Percentiles rank a stretch among this genome's conserved stretches.
phyloP scores from a whole-genome alignment of 2,888 invertebrate species.

The Mesorhabditis belari region DNA sequence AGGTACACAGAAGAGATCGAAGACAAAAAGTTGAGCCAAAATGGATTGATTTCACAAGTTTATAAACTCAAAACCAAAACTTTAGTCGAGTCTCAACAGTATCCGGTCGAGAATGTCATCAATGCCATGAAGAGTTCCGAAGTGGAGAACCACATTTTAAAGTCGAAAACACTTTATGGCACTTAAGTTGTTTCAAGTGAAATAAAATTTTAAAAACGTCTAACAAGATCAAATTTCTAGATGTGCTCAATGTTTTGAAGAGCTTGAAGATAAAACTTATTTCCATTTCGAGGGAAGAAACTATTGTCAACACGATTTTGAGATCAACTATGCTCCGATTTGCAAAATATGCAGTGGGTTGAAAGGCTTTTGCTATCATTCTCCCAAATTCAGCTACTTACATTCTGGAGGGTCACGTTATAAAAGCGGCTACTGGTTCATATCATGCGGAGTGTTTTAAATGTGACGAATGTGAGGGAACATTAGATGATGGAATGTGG shows the following conservation, averaged over 20 bases:
- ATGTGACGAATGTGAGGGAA: constrained; percentile 17
- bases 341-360: constrained; percentile 25
- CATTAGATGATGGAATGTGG: constrained; percentile 13
- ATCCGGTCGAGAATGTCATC: constrained; percentile 8
- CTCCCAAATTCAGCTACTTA: neutral
- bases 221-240: constrained; percentile 59
- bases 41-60: neutral
- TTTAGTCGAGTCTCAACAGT: neutral
- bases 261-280: constrained; percentile 91
- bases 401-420: constrained; percentile 20
- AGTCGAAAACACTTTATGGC: constrained; percentile 67
- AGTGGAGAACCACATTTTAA: constrained; percentile 12
- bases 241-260: constrained; percentile 95
- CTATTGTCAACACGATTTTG: constrained; percentile 31
- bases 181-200: constrained; percentile 95
- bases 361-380: neutral
- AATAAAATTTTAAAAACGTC: constrained; percentile 33
- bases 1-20: no score
- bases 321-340: constrained; percentile 25
- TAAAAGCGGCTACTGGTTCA: constrained; percentile 13
- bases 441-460: constrained; percentile 27
- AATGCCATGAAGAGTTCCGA: constrained; percentile 11
- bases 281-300: constrained; percentile 84
- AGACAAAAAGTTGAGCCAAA: no score
- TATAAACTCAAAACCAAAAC: neutral